These are phyloP conservation scores for Aspidiotus destructor DNA, from an alignment of 2,888 invertebrate species.

Conservation along the genomic window DNA sequence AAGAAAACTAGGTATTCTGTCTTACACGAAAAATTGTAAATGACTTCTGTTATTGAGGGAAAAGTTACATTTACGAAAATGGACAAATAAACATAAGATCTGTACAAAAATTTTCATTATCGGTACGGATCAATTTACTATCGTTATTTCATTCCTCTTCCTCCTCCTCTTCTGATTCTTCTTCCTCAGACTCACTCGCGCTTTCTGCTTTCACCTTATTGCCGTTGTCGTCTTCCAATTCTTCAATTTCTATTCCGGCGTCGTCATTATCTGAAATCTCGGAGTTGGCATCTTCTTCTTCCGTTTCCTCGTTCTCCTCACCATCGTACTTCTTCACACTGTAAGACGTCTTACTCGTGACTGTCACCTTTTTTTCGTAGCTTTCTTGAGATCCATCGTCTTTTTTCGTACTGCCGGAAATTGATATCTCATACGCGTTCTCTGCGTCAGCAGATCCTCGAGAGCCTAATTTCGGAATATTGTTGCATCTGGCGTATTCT, in stretches of 20 bases:
- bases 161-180: constrained; percentile 6
- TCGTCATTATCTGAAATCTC: constrained; percentile 28
- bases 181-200: constrained; percentile 7
- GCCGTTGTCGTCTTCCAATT: background rate
- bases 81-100: too few species aligned
- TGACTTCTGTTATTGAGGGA: too few species aligned
- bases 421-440: constrained; percentile 21
- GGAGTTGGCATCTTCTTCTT: constrained; percentile 24
- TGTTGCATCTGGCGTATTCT: constrained; percentile 6
- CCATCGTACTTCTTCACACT: constrained; percentile 9
- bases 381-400: background rate
- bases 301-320: constrained; percentile 26
- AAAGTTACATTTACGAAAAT: too few species aligned
- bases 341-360: constrained; percentile 10
- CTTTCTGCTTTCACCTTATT: constrained; percentile 3
- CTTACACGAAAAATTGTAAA: too few species aligned
- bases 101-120: too few species aligned
- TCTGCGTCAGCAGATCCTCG: constrained; percentile 2
- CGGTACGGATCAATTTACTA: too few species aligned
- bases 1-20: too few species aligned
- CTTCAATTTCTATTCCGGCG: background rate
- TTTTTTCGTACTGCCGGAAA: constrained; percentile 15
- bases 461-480: constrained; percentile 2
- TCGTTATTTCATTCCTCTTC: background rate
- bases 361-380: background rate